Evolutionary conservation across 1,140 invertebrate species (phyloP), one percentile per base, ranked within the genome.

Genomic region (Drosophila repletoides): DNA sequence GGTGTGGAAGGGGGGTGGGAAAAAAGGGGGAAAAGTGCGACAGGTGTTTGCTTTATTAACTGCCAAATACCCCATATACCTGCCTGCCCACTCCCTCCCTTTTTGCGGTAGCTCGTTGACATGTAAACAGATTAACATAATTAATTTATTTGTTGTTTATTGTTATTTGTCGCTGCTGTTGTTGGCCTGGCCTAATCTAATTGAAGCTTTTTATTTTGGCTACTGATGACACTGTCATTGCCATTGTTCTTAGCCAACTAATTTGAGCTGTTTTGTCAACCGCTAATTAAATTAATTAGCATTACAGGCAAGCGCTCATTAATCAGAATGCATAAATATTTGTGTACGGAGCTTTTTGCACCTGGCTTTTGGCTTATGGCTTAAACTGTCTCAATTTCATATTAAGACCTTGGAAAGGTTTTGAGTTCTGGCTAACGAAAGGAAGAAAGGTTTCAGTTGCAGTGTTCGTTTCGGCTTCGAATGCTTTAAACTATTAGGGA

Each of bases 91-190:
- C 0, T 2, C 26, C 0, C 1, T 5, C 15, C 6, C 31, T 7
- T 28, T 40, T 31, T 17, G 14, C 49, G 22, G 22, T 28, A 61
- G 65, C 65, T 68, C 43, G 56, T 56, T 81, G 76, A 56, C 76
- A 81, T 86, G 74, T 86, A 79, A 84, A 86, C 74, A 84, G 79
- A 84, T 84, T 84, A 84, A 79, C 80, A 84, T 84, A 84, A 84
- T 84, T 84, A 84, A 84, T 84, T 84, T 86, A 84, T 84, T 75
- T 72, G 80, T n/a, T n/a, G n/a, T n/a, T n/a, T 33, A 24, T 56
- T 56, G 36, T 55, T 55, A 41, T 52, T 46, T 31, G 24, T 31
- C 17, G 21, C 15, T 28, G 3, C 21, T 38, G 49, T 64, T 58
- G 51, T 31, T 66, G 53, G 55, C 24, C 55, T n/a, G 55, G 34